Evolutionary conservation across 2,113 vertebrate species (phyloP), one percentile per base, ranked within the genome.

Genomic region (Brachyhypopomus occidentalis): DNA sequence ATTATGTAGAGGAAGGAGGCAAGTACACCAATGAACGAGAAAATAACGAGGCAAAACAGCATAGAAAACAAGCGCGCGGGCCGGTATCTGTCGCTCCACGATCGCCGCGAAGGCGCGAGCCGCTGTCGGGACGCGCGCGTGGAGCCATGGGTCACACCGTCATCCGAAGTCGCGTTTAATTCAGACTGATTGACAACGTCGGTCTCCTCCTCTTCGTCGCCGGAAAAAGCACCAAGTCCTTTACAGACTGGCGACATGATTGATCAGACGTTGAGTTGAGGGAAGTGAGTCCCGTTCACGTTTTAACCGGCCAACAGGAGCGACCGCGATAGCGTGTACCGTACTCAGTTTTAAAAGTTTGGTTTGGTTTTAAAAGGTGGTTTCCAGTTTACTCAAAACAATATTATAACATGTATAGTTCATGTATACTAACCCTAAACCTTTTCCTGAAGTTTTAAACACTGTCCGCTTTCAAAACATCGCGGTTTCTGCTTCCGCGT

Each of bases 401-500:
- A 11, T 12, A n/a, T 19, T 45, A 59, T 3, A 59, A 30, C 55
- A 4, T 0, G 4, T n/a, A 60, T 12, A 14, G 5, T 25, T 14
- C 36, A 48, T 62, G 27, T 20, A 1, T 2, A 2, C 0, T n/a
- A 7, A 41, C 56, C 14, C 25, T 5, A 67, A 20, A 2, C 30
- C 20, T 67, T 4, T 34, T 67, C 14, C 17, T 9, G 55, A 7
- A 48, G 17, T 58, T 16, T 19, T 60, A 12, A 62, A 23, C 0
- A 4, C 20, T 38, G 22, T 25, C 20, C 6, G 17, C 45, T 75
- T 81, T 81, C 77, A 84, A 86, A 84, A 86, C 83, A 83, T 59
- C 78, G 83, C 83, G 80, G 77, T 83, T 87, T 64, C 12, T 2
- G 52, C 78, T 87, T 84, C 85, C 78, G 78, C 55, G 34, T 67